Evolutionary conservation across 2,888 invertebrate species (phyloP), one percentile per base, ranked within the genome.

Genomic region (Cheilosia soror): DNA sequence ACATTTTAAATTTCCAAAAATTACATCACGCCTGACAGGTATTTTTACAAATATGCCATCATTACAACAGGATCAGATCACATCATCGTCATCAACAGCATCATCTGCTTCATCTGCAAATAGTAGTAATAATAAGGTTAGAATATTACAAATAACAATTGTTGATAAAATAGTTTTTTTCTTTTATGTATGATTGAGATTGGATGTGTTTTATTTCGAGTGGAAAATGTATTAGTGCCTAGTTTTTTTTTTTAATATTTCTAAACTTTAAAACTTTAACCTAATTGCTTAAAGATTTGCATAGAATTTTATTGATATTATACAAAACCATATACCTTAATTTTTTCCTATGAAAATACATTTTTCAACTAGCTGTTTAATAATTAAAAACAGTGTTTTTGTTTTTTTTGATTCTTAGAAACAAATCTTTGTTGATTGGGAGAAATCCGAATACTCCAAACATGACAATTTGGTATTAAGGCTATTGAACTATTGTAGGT

Each of bases 1-100:
- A 69, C 81, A 75, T 75, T 85, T 85, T 65, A 86, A 79, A 53
- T 87, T 84, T 83, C 76, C 81, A 71, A 82, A 82, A 86, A 89
- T 91, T 86, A 89, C 87, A 87, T 88, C 87, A 81, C 88, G 88
- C 81, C 88, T 87, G 83, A 78, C 88, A 86, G 89, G 88, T 81
- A 88, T 86, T 72, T 87, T 88, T 78, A 89, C 88, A 81, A 90
- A 90, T 85, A 91, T 91, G 91, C 90, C 91, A 76, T 88, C 91
- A 86, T 87, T 89, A 87, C 87, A 87, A 87, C 88, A 83, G 87
- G 87, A 87, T 88, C 88, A 87, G 60, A 69, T 72, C 65, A 76
- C 68, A 81, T 65, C 77, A 84, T 76, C 80, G 81, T 76, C 82
- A 78, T 88, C 60, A 87, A 81, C 81, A 73, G 65, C 84, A 63